A percentile compares a stretch with the other conserved stretches of the same genome.
Conservation (phyloP, 2,888 invertebrate genomes). For the Caenorhabditis sulstoni region DNA sequence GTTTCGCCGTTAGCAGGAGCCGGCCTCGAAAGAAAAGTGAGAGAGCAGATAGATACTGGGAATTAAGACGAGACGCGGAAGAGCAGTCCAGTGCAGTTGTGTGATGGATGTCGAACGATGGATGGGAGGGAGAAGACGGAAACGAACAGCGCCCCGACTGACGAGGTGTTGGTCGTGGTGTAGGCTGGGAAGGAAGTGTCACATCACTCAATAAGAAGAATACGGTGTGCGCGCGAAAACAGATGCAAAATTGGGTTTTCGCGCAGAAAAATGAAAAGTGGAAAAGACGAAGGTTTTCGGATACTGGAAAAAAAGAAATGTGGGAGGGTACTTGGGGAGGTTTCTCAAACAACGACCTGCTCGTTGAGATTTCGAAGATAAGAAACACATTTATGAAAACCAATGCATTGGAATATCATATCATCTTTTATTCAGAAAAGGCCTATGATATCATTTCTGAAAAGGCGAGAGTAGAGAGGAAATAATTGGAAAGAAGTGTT, state of each 20-base stretch:
- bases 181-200: too few species aligned
- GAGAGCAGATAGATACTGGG: constrained; percentile 8
- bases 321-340: too few species aligned
- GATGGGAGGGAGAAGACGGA: constrained; percentile 16
- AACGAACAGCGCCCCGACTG: constrained; percentile 9
- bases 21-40: too few species aligned
- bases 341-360: too few species aligned
- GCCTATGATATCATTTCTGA: constrained; percentile 12
- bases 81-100: constrained; percentile 9
- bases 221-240: too few species aligned
- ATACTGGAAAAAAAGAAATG: too few species aligned
- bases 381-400: too few species aligned
- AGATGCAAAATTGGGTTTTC: too few species aligned
- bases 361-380: too few species aligned
- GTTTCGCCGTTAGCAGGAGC: constrained; percentile 8
- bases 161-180: constrained; percentile 10
- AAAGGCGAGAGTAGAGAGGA: constrained; percentile 2
- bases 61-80: constrained; percentile 9
- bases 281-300: too few species aligned
- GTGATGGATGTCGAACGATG: constrained; percentile 32
- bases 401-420: neutral
- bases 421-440: constrained; percentile 22
- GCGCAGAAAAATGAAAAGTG: too few species aligned
- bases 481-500: neutral
- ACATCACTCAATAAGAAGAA: constrained; percentile 10